Conservation (phyloP, 2,113 vertebrate species). For the Pelodiscus sinensis region DNA sequence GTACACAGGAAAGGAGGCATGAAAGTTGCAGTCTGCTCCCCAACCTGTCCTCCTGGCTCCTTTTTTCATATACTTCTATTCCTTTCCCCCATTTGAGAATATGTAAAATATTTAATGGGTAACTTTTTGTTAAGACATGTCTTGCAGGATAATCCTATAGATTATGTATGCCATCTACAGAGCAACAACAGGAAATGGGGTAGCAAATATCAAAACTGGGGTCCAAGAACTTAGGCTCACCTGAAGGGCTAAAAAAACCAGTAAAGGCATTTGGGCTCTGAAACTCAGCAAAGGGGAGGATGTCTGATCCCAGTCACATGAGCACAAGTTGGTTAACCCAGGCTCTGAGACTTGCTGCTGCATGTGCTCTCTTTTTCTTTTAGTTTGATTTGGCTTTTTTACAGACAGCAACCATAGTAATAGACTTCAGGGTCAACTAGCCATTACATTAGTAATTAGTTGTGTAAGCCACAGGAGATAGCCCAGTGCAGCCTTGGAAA, state of each 20-base stretch:
- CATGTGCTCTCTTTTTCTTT: background rate
- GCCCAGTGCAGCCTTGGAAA: background rate
- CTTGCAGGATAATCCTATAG: background rate
- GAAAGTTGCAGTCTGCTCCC: background rate
- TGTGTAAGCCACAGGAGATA: background rate
- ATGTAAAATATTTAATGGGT: background rate
- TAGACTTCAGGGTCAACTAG: background rate
- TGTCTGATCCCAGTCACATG: background rate
- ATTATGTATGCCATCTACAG: background rate
- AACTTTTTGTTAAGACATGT: background rate
- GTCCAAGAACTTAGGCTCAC: background rate
- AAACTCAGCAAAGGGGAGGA: background rate
- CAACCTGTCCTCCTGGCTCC: background rate
- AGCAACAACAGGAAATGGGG: background rate
- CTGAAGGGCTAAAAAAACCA: background rate
- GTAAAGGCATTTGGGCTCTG: background rate
- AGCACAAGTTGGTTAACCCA: background rate
- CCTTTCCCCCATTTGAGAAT: background rate
- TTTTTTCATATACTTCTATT: background rate
- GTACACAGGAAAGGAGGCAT: background rate
- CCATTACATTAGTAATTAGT: background rate
- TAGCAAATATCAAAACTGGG: background rate
- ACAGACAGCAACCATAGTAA: background rate
- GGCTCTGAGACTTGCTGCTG: background rate
- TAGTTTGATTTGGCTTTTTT: background rate